Evolutionary conservation across 2,888 invertebrate species (phyloP).

Genomic region (Drosophila paucipuncta): DNA sequence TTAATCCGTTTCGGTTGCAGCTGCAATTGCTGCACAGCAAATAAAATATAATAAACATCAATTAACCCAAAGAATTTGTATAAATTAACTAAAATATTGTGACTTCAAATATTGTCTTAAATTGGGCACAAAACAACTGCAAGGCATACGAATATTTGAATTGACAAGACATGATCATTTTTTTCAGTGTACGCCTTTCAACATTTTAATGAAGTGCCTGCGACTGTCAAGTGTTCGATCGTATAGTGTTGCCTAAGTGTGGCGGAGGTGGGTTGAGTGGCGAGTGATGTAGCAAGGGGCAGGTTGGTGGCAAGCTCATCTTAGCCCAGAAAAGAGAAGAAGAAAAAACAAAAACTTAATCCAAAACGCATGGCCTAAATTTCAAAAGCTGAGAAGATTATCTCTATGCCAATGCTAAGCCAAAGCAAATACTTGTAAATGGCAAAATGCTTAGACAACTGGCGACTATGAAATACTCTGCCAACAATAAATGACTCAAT

Average conservation of each 20-base stretch:
- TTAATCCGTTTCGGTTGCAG: constrained; percentile 43
- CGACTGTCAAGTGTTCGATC: constrained; percentile 47
- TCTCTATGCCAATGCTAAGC: neutral
- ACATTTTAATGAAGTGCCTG: constrained; percentile 40
- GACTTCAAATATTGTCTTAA: neutral
- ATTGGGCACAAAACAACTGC: neutral
- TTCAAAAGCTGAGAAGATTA: constrained; percentile 20
- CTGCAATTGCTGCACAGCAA: constrained; percentile 1
- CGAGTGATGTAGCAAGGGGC: neutral
- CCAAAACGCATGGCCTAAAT: constrained; percentile 26
- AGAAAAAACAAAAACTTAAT: constrained; percentile 1
- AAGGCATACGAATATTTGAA: neutral
- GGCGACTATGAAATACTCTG: neutral
- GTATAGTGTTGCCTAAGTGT: neutral
- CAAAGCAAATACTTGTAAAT: neutral
- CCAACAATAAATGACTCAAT: neutral
- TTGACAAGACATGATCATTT: neutral
- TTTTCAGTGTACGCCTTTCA: neutral
- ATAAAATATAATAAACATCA: neutral
- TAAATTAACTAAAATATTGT: neutral
- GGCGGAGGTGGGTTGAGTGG: neutral
- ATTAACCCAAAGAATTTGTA: neutral
- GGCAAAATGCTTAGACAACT: neutral
- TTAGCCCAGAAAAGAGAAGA: constrained; percentile 34
- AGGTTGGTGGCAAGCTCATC: constrained; percentile 27